Conservation (phyloP, 1,140 invertebrate genomes). For the Bilobella aurantiaca region DNA sequence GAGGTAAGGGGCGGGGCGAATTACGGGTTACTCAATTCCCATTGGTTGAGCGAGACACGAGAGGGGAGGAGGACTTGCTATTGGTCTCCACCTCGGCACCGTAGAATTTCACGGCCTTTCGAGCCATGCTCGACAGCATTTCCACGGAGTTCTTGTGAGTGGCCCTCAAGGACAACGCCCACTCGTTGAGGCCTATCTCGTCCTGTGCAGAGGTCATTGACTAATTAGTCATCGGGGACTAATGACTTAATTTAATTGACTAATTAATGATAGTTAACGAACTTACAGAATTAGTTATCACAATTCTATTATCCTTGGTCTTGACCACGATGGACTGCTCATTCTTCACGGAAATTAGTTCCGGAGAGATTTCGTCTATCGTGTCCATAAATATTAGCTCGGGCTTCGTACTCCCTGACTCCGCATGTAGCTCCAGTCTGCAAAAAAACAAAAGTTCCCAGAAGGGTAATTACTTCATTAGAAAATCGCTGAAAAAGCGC, state of each 20-base stretch:
- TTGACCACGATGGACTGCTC: conserved; percentile 88
- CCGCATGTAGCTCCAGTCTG: conserved; percentile 82
- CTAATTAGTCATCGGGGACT: conserved; percentile 12
- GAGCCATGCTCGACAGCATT: conserved; percentile 83
- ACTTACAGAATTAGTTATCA: conserved; percentile 86
- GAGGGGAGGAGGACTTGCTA: conserved; percentile 24
- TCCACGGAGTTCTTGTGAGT: conserved; percentile 88
- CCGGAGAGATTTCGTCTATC: conserved; percentile 73
- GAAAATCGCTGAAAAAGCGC: too few species aligned
- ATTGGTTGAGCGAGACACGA: conserved; percentile 32
- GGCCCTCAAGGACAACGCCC: conserved; percentile 75
- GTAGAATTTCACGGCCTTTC: conserved; percentile 92
- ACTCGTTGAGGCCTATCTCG: conserved; percentile 90
- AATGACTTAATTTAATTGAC: too few species aligned
- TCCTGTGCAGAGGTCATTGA: conserved; percentile 52
- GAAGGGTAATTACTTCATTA: too few species aligned
- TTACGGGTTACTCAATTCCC: conserved; percentile 20
- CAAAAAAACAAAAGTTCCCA: not conserved
- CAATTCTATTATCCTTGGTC: conserved; percentile 75
- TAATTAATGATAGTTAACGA: too few species aligned
- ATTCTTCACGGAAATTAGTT: conserved; percentile 75
- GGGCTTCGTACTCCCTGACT: conserved; percentile 76
- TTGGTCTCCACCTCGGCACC: conserved; percentile 55
- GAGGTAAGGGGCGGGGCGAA: not conserved
- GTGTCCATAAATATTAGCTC: conserved; percentile 92